Conservation (phyloP, 2,113 vertebrate genomes). For the Acrocephalus kingi region DNA sequence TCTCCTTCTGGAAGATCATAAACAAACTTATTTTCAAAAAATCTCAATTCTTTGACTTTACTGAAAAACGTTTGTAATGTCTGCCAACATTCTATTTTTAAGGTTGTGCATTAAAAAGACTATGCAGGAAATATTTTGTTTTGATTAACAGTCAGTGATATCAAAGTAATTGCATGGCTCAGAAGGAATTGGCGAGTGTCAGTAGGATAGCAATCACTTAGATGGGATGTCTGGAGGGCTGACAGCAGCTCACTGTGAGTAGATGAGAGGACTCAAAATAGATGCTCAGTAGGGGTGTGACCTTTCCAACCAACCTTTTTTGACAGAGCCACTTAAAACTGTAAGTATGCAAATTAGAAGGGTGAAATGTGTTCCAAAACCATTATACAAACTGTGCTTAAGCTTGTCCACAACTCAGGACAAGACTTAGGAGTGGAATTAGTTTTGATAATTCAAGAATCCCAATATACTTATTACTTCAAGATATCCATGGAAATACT, state of each 20-base stretch:
- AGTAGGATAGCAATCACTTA: constrained; percentile 15
- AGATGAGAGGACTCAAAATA: not conserved
- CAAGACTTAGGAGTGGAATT: not conserved
- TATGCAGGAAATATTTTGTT: not conserved
- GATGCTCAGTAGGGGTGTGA: not conserved
- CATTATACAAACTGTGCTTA: not conserved
- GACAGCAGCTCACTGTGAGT: not conserved
- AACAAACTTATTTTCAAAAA: not conserved
- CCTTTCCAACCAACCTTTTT: constrained; percentile 2
- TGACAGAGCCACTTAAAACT: constrained; percentile 23
- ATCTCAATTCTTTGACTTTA: not conserved
- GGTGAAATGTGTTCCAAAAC: not conserved
- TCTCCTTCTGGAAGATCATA: not conserved
- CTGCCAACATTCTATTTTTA: not conserved
- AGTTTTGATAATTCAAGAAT: not conserved
- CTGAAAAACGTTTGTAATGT: not conserved
- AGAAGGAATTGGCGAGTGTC: not conserved
- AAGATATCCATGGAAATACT: not conserved
- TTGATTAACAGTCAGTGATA: constrained; percentile 8
- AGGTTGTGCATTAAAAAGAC: not conserved
- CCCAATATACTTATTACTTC: not conserved
- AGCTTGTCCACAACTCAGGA: not conserved
- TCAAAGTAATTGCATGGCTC: not conserved
- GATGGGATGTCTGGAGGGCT: not conserved
- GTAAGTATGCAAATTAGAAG: not conserved